Conservation (phyloP, 2,113 vertebrate genomes). For the Tragelaphus imberbis region DNA sequence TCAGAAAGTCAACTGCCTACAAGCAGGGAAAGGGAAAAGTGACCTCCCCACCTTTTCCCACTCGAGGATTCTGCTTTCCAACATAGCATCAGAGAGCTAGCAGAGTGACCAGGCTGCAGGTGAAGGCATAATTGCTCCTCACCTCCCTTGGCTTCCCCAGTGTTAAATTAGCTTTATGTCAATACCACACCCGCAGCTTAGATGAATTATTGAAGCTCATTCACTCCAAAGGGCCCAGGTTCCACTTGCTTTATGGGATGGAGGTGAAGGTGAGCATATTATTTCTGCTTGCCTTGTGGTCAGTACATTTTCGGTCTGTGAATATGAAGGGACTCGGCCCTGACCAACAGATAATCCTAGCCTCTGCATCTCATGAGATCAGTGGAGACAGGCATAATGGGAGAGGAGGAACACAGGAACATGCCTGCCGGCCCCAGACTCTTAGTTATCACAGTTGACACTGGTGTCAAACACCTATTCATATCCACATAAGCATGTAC, state of each 20-base stretch:
- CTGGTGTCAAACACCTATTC: neutral
- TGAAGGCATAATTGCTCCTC: slow-evolving; percentile 46
- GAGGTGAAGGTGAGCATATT: slow-evolving; percentile 51
- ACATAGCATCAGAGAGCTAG: neutral
- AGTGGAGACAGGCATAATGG: neutral
- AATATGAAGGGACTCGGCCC: slow-evolving; percentile 19
- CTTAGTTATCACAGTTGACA: neutral
- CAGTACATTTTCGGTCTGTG: slow-evolving; percentile 48
- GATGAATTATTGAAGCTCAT: slow-evolving; percentile 69
- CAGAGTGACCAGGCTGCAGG: neutral
- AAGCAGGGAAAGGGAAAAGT: neutral
- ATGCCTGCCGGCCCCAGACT: neutral
- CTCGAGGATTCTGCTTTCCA: slow-evolving; percentile 5
- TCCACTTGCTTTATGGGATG: slow-evolving; percentile 40
- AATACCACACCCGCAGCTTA: slow-evolving; percentile 48
- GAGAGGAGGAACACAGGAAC: neutral
- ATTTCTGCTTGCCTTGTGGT: slow-evolving; percentile 49
- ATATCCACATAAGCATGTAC: neutral
- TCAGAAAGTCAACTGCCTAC: slow-evolving; percentile 19
- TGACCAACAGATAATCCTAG: neutral
- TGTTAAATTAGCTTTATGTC: slow-evolving; percentile 68
- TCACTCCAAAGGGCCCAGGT: slow-evolving; percentile 43
- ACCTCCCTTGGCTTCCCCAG: slow-evolving; percentile 3
- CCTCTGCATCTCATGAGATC: neutral
- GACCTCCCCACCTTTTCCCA: neutral